phyloP scores from a whole-genome alignment of 2,888 invertebrate genomes.

The Neuroscelio doddi region DNA sequence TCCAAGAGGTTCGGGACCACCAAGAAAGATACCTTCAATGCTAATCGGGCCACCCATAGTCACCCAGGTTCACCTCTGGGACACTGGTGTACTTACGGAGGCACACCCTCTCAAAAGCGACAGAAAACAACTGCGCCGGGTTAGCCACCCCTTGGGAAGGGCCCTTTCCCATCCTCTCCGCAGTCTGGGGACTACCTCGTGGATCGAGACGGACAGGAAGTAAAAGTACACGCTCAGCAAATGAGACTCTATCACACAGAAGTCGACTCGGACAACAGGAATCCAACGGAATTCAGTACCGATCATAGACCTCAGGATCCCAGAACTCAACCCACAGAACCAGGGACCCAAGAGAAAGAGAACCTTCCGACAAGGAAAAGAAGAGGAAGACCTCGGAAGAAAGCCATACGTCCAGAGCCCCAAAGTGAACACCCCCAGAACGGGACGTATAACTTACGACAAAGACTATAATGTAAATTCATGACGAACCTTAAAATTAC shows the following conservation, averaged over 20 bases:
- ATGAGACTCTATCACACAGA: background rate
- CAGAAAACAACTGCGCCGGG: background rate
- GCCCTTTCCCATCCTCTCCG: background rate
- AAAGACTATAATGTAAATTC: no score
- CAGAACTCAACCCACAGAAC: background rate
- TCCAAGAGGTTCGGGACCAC: background rate
- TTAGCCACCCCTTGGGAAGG: slow-evolving; percentile 1
- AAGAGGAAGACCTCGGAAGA: background rate
- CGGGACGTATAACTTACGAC: no score
- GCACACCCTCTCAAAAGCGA: background rate
- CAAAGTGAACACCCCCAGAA: no score
- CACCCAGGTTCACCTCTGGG: background rate
- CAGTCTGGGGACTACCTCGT: background rate
- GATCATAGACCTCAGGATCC: no score
- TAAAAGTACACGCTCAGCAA: background rate
- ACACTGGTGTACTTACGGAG: background rate
- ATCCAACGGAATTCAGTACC: no score
- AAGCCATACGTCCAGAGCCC: no score
- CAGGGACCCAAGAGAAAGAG: no score
- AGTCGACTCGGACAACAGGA: no score
- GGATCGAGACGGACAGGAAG: background rate
- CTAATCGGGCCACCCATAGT: background rate
- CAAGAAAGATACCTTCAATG: background rate
- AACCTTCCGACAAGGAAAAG: no score
- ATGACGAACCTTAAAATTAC: no score